These are phyloP conservation scores for Nasonia oneida DNA, from an alignment of 2,888 invertebrate genomes.

Conservation along the genomic window DNA sequence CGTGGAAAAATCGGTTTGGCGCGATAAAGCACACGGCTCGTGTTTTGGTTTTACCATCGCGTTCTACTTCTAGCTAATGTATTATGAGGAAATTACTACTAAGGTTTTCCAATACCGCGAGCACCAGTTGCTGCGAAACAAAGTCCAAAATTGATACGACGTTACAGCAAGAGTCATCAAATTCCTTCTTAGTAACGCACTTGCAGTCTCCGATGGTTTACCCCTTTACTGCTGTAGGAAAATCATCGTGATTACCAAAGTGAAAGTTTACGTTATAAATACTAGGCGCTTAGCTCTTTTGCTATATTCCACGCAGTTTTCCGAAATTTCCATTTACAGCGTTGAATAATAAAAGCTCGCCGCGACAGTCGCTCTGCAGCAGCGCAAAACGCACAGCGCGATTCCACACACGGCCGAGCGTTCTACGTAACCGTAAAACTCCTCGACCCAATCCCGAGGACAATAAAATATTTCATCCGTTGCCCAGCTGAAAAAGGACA, in stretches of 20 bases:
- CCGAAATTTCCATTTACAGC: not conserved
- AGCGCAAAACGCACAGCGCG: not conserved
- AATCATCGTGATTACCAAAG: not conserved
- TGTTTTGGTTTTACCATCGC: too few relatives aligned
- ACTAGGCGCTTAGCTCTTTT: not conserved
- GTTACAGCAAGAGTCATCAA: not conserved
- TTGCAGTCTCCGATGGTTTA: not conserved
- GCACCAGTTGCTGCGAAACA: too few relatives aligned
- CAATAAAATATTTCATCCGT: conserved; percentile 24
- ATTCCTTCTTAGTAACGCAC: not conserved
- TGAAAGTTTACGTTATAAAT: not conserved
- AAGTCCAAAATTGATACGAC: not conserved
- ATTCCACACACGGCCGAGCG: not conserved
- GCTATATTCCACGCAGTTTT: not conserved
- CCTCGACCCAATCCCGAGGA: not conserved
- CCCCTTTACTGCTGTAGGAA: not conserved
- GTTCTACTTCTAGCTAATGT: too few relatives aligned
- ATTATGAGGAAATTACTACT: too few relatives aligned
- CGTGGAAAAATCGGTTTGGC: not conserved
- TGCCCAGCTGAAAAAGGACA: not conserved
- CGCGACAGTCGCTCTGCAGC: not conserved
- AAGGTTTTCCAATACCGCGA: too few relatives aligned
- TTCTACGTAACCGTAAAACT: not conserved
- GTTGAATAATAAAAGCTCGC: not conserved
- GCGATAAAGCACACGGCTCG: not conserved